These are phyloP conservation scores for Saguinus imperator DNA, from an alignment of 2,113 vertebrate species.

Conservation along the genomic window DNA sequence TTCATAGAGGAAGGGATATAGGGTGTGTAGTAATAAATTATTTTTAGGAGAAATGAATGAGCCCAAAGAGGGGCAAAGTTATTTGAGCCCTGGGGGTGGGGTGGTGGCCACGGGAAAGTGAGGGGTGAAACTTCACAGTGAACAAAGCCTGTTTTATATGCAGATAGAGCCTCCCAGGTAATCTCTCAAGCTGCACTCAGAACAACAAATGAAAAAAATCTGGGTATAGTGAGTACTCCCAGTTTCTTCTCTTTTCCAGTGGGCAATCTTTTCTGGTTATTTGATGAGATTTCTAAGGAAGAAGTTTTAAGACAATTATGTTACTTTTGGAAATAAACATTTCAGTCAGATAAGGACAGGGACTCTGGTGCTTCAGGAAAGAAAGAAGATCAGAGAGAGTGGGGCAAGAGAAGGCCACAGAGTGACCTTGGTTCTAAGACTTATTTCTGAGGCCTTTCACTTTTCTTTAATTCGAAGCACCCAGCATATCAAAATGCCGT, in stretches of 20 bases:
- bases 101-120: neutral
- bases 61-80: neutral
- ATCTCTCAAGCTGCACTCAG: neutral
- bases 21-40: neutral
- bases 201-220: neutral
- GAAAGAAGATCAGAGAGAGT: neutral
- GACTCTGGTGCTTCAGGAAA: neutral
- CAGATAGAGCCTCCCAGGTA: neutral
- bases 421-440: neutral
- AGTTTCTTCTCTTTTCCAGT: neutral
- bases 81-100: fast-evolving
- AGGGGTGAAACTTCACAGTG: neutral
- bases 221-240: neutral
- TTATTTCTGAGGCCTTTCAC: neutral
- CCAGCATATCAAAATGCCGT: neutral
- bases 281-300: neutral
- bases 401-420: neutral
- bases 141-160: neutral
- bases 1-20: neutral
- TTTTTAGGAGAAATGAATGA: neutral
- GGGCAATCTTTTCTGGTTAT: neutral
- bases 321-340: neutral
- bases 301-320: neutral
- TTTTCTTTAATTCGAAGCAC: neutral
- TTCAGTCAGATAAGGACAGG: neutral